Evolutionary conservation across 2,113 vertebrate genomes (phyloP).

Genomic region (Clupea harengus): DNA sequence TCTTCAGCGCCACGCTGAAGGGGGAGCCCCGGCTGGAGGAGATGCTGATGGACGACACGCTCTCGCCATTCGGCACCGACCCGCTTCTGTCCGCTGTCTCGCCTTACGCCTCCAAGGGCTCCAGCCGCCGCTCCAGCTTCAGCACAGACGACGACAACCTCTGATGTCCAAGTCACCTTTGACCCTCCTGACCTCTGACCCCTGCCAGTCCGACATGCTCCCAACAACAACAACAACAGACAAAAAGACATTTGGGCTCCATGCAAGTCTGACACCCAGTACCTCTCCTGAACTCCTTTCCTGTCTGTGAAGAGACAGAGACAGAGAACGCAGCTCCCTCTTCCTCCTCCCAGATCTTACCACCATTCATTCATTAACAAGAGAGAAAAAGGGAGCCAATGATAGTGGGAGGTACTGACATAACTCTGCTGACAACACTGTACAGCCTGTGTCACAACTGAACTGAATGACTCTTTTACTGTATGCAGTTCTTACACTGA

Average conservation of each 20-base stretch:
- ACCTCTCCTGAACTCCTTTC: neutral
- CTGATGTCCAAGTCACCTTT: slow-evolving; percentile 59
- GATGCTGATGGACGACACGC: slow-evolving; percentile 81
- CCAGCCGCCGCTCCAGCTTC: slow-evolving; percentile 91
- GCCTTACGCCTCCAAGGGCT: slow-evolving; percentile 85
- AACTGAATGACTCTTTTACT: neutral
- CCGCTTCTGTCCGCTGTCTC: slow-evolving; percentile 87
- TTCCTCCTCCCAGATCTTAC: slow-evolving; percentile 5
- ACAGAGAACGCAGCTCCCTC: neutral
- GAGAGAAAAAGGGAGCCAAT: neutral
- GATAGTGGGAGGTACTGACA: neutral
- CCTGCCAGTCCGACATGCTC: neutral
- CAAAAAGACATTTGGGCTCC: too few species aligned
- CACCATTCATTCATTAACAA: neutral
- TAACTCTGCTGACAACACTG: neutral
- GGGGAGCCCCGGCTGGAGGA: slow-evolving; percentile 87
- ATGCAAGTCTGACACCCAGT: neutral
- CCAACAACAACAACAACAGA: neutral
- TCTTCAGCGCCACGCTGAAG: slow-evolving; percentile 90
- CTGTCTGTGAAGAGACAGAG: neutral
- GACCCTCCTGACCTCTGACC: neutral
- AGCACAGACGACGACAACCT: slow-evolving; percentile 88
- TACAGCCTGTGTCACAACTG: neutral
- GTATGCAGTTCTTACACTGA: neutral
- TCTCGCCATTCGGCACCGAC: slow-evolving; percentile 86